Evolutionary conservation across 2,888 invertebrate species (phyloP), one percentile per base, ranked within the genome.

Genomic region (Tupiocoris notatus): DNA sequence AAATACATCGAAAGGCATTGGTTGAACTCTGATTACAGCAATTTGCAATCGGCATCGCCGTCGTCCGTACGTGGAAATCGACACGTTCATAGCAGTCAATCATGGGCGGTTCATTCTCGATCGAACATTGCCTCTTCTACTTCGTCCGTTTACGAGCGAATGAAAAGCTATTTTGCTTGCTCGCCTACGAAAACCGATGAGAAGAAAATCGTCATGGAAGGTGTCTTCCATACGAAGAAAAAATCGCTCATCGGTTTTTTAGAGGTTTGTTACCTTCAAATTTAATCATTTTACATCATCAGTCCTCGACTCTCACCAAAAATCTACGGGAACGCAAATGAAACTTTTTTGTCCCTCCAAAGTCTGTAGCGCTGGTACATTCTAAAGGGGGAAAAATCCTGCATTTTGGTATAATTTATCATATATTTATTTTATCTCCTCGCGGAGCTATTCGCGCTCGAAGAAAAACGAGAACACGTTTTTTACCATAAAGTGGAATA

Each of bases 131-230:
- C 39, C 39, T 7, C 3, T 12, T 12, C 39, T 39, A 39, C 39
- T 39, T 39, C 39, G 39, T 39, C 39, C 3, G 12, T 39, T 39
- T 39, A 39, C 12, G 3, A 3, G 39, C 3, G 6, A 3, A 39
- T 39, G 39, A 39, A 39, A 39, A 39, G 12, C 12, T 39, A 39
- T 39, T 7, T 39, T 3, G 12, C 6, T 39, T 39, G 39, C 39
- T 39, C 6, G 39, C 39, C 39, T 3, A 12, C 39, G 3, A 3
- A 7, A 65, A 67, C 12, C 22, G 57, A 56, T 0, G 3, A 67
- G 12, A 67, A 56, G 20, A 21, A 67, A 54, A 22, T 67, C 2
- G 57, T 67, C 7, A 67, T 67, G 56, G 67, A 67, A n/a, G 67
- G 67, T 16, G 22, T 67, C 20, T 16, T 57, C n/a, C 56, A 22